A percentile compares a stretch with the other conserved stretches of the same genome.
Conservation (phyloP, 2,797 vertebrate species). For the Anguilla obscura region DNA sequence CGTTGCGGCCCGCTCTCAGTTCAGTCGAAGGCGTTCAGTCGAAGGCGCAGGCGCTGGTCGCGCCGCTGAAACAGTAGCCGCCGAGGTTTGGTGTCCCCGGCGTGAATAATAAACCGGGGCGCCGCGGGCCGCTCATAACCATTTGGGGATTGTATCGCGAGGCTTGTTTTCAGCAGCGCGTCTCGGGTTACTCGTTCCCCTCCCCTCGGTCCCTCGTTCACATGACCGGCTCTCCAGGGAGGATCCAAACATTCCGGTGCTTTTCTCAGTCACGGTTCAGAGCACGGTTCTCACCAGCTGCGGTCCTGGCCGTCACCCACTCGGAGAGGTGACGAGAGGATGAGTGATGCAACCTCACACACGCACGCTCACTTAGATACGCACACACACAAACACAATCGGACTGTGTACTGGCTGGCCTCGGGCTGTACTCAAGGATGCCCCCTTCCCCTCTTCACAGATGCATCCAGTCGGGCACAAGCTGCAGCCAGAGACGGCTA, state of each 20-base stretch:
- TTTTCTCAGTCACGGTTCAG: not conserved
- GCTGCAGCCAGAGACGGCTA: not conserved
- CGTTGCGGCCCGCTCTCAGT: not conserved
- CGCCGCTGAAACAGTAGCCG: not conserved
- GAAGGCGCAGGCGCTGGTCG: not conserved
- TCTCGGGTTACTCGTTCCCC: slow-evolving; percentile 8
- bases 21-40: not conserved
- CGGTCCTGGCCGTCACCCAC: not conserved
- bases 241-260: not conserved
- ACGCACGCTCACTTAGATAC: not conserved
- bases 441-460: not conserved
- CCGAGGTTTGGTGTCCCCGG: not conserved
- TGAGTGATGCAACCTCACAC: not conserved
- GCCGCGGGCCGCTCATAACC: not conserved
- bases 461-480: not conserved
- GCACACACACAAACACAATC: not conserved
- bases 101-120: slow-evolving; percentile 6
- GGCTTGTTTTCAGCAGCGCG: not conserved
- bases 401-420: not conserved
- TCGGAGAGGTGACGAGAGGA: slow-evolving; percentile 10
- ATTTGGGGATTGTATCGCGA: not conserved
- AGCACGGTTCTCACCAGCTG: not conserved
- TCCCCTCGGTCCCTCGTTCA: not conserved
- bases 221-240: not conserved
- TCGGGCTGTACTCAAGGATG: not conserved